Percentiles rank a stretch among this genome's conserved stretches.
phyloP scores from a whole-genome alignment of 2,797 vertebrate species.

The Gobionotothen gibberifrons region DNA sequence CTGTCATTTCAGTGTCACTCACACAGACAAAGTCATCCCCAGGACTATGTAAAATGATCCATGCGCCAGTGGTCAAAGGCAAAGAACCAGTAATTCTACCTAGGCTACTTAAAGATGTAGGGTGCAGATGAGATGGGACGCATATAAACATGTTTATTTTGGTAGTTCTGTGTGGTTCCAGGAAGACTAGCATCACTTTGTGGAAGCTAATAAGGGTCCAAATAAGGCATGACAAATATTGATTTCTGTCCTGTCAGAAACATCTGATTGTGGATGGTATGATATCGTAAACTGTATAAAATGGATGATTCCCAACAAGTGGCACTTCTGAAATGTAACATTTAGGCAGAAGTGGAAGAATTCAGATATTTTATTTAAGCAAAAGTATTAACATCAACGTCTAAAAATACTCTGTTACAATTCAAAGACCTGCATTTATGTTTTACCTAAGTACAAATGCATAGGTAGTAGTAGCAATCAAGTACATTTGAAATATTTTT shows the following conservation, averaged over 20 bases:
- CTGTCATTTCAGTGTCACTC: conserved; percentile 44
- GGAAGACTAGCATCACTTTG: no score
- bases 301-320: not conserved
- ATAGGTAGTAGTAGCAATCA: no score
- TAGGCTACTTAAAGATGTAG: conserved; percentile 29
- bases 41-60: conserved; percentile 66
- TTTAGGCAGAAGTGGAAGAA: not conserved
- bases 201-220: not conserved
- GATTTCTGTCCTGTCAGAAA: not conserved
- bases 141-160: not conserved
- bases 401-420: no score
- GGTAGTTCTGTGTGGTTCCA: no score
- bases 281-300: not conserved
- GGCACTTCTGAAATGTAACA: not conserved
- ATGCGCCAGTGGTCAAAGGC: conserved; percentile 22
- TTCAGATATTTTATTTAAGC: no score
- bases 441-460: no score
- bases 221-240: not conserved
- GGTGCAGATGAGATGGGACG: conserved; percentile 20
- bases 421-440: no score
- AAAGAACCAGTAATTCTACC: conserved; percentile 58
- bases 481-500: no score
- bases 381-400: no score
- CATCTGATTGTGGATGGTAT: not conserved
- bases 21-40: conserved; percentile 47